phyloP scores from a whole-genome alignment of 2,797 vertebrate genomes.

The Petrocephalus sullivani region DNA sequence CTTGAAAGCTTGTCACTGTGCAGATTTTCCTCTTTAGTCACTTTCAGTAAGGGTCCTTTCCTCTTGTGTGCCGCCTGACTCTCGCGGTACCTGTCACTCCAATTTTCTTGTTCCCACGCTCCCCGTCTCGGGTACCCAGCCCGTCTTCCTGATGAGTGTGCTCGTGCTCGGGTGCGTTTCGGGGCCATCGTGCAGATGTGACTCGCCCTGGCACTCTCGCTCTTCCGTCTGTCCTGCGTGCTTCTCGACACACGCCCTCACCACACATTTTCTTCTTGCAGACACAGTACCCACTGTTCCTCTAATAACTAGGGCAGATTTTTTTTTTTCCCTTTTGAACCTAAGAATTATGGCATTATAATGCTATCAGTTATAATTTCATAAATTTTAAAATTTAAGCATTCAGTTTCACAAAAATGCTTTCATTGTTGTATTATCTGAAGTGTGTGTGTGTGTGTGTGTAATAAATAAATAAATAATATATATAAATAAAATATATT shows the following conservation, averaged over 20 bases:
- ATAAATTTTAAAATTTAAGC: background rate
- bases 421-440: background rate
- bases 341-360: background rate
- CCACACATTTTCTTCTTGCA: background rate
- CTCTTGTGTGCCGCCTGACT: background rate
- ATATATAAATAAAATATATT: no score
- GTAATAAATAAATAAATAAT: no score
- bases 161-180: background rate
- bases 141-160: background rate
- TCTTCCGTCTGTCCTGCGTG: background rate
- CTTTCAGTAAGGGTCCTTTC: background rate
- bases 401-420: background rate
- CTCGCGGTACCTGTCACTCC: background rate
- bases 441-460: background rate
- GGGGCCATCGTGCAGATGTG: background rate
- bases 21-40: background rate
- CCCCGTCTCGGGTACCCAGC: background rate
- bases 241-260: background rate
- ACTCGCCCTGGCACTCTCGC: background rate
- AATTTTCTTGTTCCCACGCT: background rate
- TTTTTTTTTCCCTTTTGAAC: background rate
- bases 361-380: background rate
- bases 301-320: background rate
- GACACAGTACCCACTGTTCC: background rate
- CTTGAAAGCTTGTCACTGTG: conserved; percentile 7